A percentile compares a stretch with the other conserved stretches of the same genome.
Conservation (phyloP, 1,140 invertebrate species). For the Ptiloglossa arizonensis region DNA sequence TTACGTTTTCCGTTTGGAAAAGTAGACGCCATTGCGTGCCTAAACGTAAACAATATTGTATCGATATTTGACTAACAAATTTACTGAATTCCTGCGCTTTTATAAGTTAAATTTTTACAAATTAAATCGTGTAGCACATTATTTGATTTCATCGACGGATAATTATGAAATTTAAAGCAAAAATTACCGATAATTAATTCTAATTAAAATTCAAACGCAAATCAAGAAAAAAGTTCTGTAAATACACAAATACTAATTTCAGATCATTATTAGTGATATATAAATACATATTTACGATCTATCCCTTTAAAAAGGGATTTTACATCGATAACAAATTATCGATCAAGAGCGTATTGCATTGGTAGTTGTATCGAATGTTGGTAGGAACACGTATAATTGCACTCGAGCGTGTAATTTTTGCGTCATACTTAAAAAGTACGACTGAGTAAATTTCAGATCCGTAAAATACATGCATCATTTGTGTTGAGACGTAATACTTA, state of each 20-base stretch:
- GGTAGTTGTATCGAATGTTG: background rate
- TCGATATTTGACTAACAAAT: background rate
- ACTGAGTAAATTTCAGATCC: background rate
- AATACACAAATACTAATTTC: background rate
- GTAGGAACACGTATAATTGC: background rate
- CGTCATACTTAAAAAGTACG: background rate
- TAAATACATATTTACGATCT: background rate
- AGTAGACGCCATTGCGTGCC: constrained; percentile 32
- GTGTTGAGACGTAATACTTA: background rate
- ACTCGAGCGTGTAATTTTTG: background rate
- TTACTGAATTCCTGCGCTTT: constrained; percentile 1
- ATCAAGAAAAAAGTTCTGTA: background rate
- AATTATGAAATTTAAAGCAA: background rate
- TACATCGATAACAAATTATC: background rate
- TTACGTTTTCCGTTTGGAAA: background rate
- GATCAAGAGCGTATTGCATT: background rate
- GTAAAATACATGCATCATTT: too few species aligned
- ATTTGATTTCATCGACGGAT: background rate
- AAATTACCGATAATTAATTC: background rate
- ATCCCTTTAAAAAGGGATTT: background rate
- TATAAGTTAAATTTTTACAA: background rate
- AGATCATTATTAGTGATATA: background rate
- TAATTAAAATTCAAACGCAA: background rate
- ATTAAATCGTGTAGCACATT: too few species aligned
- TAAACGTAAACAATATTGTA: constrained; percentile 20